phyloP scores from a whole-genome alignment of 2,888 invertebrate species.

The Gastracanthus pulcherrimus region DNA sequence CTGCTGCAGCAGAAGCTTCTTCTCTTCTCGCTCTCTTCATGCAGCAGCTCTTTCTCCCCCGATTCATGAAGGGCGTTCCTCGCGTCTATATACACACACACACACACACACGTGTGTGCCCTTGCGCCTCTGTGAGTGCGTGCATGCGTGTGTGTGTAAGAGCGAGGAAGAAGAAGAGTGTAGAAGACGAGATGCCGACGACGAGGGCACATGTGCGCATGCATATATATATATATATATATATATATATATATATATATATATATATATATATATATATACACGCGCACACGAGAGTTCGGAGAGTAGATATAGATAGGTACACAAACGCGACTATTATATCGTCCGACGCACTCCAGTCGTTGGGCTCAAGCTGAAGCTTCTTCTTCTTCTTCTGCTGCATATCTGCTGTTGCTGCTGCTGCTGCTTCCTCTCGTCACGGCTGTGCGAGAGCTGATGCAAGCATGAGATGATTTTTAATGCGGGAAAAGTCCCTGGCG shows the following conservation, averaged over 20 bases:
- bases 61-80: constrained; percentile 32
- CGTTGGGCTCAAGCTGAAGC: background rate
- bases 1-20: constrained; percentile 21
- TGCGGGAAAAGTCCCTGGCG: constrained; percentile 1
- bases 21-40: background rate
- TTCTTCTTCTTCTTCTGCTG: no score
- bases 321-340: constrained; percentile 47
- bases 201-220: no score
- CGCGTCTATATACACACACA: background rate
- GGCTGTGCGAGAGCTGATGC: background rate
- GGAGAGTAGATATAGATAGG: constrained; percentile 29
- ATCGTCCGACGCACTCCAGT: constrained; percentile 17
- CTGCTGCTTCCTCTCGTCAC: background rate
- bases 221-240: no score
- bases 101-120: background rate
- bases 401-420: background rate
- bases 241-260: no score
- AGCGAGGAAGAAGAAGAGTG: no score
- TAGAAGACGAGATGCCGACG: background rate
- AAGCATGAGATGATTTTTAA: constrained; percentile 18
- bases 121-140: no score
- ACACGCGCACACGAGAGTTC: background rate
- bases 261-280: no score
- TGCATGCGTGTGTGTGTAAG: background rate
- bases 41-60: constrained; percentile 3